Base-by-base conservation (phyloP, 2,797 vertebrate genomes). In the Gambelia wislizenii region DNA sequence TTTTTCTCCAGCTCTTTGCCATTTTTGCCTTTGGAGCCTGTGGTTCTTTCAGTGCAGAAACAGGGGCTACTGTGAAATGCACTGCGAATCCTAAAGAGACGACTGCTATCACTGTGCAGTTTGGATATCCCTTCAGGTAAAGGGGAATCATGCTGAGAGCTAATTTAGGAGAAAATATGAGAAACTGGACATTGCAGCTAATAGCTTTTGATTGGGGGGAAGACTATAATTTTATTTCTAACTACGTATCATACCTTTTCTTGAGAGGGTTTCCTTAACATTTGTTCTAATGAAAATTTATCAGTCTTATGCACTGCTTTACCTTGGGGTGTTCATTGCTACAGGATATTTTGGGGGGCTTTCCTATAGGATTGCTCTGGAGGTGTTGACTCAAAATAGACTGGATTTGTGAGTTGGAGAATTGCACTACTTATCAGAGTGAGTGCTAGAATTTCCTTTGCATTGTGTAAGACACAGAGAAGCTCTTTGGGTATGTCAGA, bases 51-150 rank as follows among this genome's bases (percentile, higher is more conserved):
- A 97, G 97, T 6, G 98, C 98, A 44, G 96, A 96, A 85, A 97
- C 97, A 3, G 96, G 97, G 85, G 97, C 95, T 44, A 95, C 91
- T 16, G 83, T 99, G 88, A 78, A 64, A 13, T 99, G 99, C 89
- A 92, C 2, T 30, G 0, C 91, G 0, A 86, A 77, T 0, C 0
- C 44, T 49, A 89, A 85, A 72, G 95, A 83, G 0, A 18, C 97
- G 93, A 93, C 89, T 0, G 92, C 95, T 75, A 47, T 97, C 90
- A 88, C 89, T 42, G 67, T 97, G 92, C 95, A 87, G 14, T 99
- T 99, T 47, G 95, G 94, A 90, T 99, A 99, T 95, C 99, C 99
- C 10, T 99, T 99, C 98, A 99, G 98, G 99, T 99, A 95, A 93
- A 94, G 74, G 44, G 80, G 44, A 18, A 7, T 70, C 2, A 79